These are phyloP conservation scores for Gymnocheta viridis DNA, from an alignment of 2,888 invertebrate genomes.

Conservation along the genomic window DNA sequence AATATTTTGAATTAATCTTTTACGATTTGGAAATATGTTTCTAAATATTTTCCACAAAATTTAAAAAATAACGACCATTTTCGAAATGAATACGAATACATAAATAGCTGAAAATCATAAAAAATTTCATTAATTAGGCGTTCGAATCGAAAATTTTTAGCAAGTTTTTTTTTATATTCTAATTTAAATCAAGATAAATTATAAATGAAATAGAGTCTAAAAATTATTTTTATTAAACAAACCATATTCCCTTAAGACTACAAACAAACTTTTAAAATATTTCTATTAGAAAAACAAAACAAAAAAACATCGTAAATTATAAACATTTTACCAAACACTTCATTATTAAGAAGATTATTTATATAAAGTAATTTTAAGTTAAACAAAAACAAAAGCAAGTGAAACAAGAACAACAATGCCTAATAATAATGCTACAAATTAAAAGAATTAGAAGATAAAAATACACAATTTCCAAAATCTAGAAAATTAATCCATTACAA, in stretches of 20 bases:
- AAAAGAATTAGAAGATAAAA: conserved; percentile 5
- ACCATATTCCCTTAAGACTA: background rate
- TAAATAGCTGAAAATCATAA: background rate
- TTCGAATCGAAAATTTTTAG: background rate
- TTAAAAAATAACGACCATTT: too few species aligned
- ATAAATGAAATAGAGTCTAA: background rate
- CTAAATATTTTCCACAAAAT: too few species aligned
- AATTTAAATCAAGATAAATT: background rate
- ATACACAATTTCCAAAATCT: conserved; percentile 1
- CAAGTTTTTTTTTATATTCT: background rate
- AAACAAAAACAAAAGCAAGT: conserved; percentile 26
- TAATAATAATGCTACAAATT: conserved; percentile 7
- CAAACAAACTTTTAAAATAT: background rate
- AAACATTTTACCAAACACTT: conserved; percentile 66
- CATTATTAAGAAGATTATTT: conserved; percentile 59
- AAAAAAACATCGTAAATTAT: conserved; percentile 59
- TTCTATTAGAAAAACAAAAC: conserved; percentile 19
- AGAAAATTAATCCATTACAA: conserved; percentile 54
- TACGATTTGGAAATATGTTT: too few species aligned
- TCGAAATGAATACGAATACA: too few species aligned
- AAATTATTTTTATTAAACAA: conserved; percentile 4
- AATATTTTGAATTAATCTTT: too few species aligned
- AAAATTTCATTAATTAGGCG: background rate
- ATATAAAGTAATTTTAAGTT: conserved; percentile 23
- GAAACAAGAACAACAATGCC: conserved; percentile 9